Evolutionary conservation across 2,113 vertebrate genomes (phyloP).

Genomic region (Microcebus ravelobensis): DNA sequence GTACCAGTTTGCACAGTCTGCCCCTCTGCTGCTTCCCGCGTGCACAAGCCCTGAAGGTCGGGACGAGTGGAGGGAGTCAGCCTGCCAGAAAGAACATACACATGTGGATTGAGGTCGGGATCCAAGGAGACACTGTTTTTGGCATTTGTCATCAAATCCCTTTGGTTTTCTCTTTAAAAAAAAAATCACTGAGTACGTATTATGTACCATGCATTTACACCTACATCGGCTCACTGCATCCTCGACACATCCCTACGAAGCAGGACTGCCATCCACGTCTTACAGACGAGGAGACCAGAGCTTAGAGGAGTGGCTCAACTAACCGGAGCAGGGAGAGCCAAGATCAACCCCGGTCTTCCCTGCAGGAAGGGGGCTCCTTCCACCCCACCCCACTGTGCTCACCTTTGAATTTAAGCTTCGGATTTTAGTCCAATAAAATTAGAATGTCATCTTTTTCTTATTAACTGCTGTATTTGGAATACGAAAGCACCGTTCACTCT

Average conservation of each 20-base stretch:
- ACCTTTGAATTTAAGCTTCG: neutral
- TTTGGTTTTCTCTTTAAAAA: constrained; percentile 6
- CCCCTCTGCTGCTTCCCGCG: neutral
- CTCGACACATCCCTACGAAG: neutral
- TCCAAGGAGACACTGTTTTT: neutral
- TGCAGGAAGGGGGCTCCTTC: neutral
- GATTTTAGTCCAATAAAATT: neutral
- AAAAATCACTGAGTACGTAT: neutral
- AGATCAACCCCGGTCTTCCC: neutral
- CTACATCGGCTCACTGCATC: neutral
- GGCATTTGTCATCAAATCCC: neutral
- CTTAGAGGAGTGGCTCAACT: neutral
- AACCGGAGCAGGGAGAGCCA: neutral
- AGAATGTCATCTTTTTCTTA: neutral
- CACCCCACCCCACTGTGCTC: neutral
- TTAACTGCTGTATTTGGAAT: neutral
- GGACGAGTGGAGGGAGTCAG: neutral
- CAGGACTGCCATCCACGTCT: neutral
- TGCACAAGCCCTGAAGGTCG: neutral
- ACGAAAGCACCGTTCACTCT: neutral
- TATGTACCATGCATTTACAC: neutral
- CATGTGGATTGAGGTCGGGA: neutral
- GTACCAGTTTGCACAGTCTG: neutral
- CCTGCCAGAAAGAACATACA: neutral
- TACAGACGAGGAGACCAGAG: neutral